Conservation (phyloP, 2,888 invertebrate genomes). For the Sympetrum striolatum region DNA sequence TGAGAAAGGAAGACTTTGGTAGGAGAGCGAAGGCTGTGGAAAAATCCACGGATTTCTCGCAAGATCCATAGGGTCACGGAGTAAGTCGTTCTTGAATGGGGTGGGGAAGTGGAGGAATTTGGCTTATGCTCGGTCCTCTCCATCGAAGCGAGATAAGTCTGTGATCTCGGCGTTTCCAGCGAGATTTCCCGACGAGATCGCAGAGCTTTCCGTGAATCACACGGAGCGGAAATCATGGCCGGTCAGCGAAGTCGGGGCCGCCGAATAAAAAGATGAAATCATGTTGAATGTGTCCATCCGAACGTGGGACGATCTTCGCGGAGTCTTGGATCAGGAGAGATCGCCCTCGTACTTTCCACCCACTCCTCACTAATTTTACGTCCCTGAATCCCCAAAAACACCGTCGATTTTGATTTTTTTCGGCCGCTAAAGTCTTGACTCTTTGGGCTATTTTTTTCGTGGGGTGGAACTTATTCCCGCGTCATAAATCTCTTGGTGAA, state of each 20-base stretch:
- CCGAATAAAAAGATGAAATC: background rate
- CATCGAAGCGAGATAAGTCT: background rate
- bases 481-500: too few species aligned
- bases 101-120: background rate
- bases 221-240: slow-evolving; percentile 34
- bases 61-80: too few species aligned
- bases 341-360: background rate
- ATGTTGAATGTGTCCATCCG: slow-evolving; percentile 25
- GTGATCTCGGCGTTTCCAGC: background rate
- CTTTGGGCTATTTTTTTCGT: too few species aligned
- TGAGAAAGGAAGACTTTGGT: too few species aligned
- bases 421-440: background rate
- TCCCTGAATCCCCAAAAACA: background rate
- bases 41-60: too few species aligned
- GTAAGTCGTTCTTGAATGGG: background rate
- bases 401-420: background rate
- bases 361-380: background rate
- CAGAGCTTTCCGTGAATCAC: background rate
- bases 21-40: too few species aligned
- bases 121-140: background rate
- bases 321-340: background rate
- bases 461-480: too few species aligned
- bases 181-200: background rate
- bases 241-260: background rate
- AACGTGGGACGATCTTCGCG: background rate